Conservation (phyloP, 2,797 vertebrate species). For the Fringilla coelebs region DNA sequence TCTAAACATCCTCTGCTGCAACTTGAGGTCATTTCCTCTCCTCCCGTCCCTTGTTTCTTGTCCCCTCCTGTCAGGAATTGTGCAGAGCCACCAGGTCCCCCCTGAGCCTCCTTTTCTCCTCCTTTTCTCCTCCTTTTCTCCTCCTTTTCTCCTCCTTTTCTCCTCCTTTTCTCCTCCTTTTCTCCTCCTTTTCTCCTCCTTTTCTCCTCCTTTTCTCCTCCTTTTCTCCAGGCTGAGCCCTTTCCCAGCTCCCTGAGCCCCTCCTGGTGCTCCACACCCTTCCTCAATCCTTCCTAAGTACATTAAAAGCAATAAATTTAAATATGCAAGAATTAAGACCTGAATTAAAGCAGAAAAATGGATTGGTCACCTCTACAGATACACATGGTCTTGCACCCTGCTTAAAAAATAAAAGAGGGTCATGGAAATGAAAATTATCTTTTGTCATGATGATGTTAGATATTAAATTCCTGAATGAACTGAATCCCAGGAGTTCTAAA, state of each 20-base stretch:
- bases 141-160: too few species aligned
- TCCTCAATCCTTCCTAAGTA: accelerated
- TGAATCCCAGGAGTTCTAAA: background rate
- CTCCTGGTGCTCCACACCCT: background rate
- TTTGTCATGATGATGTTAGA: background rate
- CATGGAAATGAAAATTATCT: background rate
- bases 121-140: too few species aligned
- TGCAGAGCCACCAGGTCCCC: background rate
- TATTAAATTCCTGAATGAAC: background rate
- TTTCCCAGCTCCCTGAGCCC: background rate
- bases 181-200: too few species aligned
- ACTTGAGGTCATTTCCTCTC: background rate
- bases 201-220: background rate
- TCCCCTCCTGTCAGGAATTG: background rate
- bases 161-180: too few species aligned
- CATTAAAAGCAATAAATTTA: background rate
- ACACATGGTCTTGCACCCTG: accelerated
- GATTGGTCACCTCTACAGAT: background rate
- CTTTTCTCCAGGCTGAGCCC: background rate
- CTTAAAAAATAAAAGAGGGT: background rate
- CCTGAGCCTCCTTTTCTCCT: background rate
- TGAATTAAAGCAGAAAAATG: background rate
- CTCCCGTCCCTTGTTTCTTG: background rate
- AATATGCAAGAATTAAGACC: background rate
- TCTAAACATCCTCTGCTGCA: background rate